Evolutionary conservation across 2,797 vertebrate genomes (phyloP), one percentile per base, ranked within the genome.

Genomic region (Xenops minutus): DNA sequence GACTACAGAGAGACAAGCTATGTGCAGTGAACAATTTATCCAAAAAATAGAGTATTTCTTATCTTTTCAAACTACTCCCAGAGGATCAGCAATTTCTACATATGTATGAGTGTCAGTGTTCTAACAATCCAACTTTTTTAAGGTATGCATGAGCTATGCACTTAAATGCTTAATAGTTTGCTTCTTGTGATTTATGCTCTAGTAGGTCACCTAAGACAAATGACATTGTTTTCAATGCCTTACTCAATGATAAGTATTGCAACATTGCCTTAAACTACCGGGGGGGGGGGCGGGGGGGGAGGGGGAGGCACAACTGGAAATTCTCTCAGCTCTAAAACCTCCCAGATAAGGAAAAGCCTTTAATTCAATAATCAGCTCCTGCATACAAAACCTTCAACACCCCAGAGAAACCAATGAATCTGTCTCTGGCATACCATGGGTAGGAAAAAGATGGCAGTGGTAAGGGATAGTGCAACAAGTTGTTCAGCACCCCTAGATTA

Each of bases 401-500:
- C 54, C 26, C 10, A 86, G 32, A 74, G 80, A 92, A 79, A 68
- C 3, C 2, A 3, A 78, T 14, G 24, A 80, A 64, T 58, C 34
- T 85, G 49, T 36, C 26, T 72, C 49, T 51, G 32, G 54, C 39
- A 79, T 78, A 37, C 7, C 77, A 41, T 3, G 26, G 39, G 37
- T 36, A 87, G 63, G 54, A 59, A 72, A 72, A 81, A 78, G 76
- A 68, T 88, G 79, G 91, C 54, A 88, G 61, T 32, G 41, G 68
- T 75, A 88, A 95, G 48, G 58, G 46, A 44, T 3, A 81, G 64
- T 11, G 39, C 36, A 92, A 51, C 36, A 78, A 84, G 62, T 66
- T 41, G 82, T 51, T 73, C 76, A 87, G 63, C 36, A 95, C 30
- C 30, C 80, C 69, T 46, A 49, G 73, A 93, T 92, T 93, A 81